These are phyloP conservation scores for Eristalis arbustorum DNA, from an alignment of 2,888 invertebrate species.

Conservation along the genomic window DNA sequence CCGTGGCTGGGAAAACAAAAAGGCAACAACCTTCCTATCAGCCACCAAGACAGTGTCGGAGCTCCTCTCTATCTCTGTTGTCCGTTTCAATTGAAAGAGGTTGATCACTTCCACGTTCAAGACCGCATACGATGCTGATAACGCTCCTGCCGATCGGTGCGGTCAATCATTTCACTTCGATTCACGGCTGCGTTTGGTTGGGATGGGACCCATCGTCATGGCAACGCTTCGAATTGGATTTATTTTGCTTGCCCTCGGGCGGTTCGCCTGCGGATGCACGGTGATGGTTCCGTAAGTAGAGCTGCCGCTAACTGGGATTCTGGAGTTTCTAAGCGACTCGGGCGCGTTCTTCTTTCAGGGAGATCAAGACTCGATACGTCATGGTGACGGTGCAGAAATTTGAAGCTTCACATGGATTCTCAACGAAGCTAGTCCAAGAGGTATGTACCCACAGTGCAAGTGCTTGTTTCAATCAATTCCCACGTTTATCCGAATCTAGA, in stretches of 20 bases:
- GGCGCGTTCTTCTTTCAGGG: constrained; percentile 68
- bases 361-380: constrained; percentile 73
- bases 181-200: constrained; percentile 1
- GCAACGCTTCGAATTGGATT: neutral
- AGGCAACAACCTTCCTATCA: neutral
- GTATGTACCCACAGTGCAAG: constrained; percentile 56
- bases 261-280: constrained; percentile 72
- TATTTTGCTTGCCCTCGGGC: constrained; percentile 42
- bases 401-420: constrained; percentile 67
- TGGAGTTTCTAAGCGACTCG: neutral
- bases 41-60: neutral
- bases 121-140: constrained; percentile 21
- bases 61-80: neutral
- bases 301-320: neutral
- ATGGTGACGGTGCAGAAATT: constrained; percentile 74
- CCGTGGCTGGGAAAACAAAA: neutral
- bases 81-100: neutral
- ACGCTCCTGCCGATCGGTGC: neutral
- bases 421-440: constrained; percentile 75
- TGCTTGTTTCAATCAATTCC: neutral
- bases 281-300: constrained; percentile 76
- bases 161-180: constrained; percentile 22
- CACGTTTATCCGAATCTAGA: constrained; percentile 60
- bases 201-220: constrained; percentile 12
- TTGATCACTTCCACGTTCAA: constrained; percentile 35